Base-by-base conservation (phyloP, 2,797 vertebrate species). In the Pipistrellus pygmaeus region DNA sequence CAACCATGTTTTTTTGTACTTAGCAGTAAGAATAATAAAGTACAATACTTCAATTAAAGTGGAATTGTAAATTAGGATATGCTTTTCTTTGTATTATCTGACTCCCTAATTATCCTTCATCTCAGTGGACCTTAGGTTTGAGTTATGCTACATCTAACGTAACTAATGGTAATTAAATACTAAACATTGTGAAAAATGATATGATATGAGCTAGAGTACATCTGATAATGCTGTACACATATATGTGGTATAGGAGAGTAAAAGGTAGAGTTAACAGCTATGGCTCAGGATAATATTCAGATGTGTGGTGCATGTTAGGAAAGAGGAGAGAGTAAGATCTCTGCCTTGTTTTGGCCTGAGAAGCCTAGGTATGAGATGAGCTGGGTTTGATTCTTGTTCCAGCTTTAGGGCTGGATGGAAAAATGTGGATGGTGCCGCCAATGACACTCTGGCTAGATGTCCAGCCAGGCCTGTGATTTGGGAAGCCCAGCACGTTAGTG, bases 31-130 rank as follows among this genome's bases (percentile, higher is more conserved):
- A 88, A 76, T 32, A 1, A 4, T 82, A 62, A 69, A 72, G 8
- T 41, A n/a, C 13, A 72, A 32, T 84, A 46, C 68, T 85, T 85
- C 62, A 90, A 90, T 76, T 44, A 72, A 86, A 84, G 75, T 62
- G 55, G 95, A 90, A 75, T 94, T 84, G 1, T 76, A 91, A 93
- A 60, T 72, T 75, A 82, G 46, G 71, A 30, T 72, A 30, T 66
- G 2, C 17, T 89, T 51, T 84, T 92, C 41, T 93, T 97, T 83
- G 4, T 13, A 8, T 88, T 86, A 60, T 88, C 72, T 83, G 84
- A 86, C 62, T 94, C 46, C 38, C 60, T 90, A 53, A 68, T 51
- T 94, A 75, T 73, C 64, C 38, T 92, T 94, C 72, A 38, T 92
- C 38, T 41, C 23, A 78, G 32, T 76, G 60, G 46, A 72, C 35